Evolutionary conservation across 2,888 invertebrate genomes (phyloP).

Genomic region (Gymnoscelis rufifasciata): DNA sequence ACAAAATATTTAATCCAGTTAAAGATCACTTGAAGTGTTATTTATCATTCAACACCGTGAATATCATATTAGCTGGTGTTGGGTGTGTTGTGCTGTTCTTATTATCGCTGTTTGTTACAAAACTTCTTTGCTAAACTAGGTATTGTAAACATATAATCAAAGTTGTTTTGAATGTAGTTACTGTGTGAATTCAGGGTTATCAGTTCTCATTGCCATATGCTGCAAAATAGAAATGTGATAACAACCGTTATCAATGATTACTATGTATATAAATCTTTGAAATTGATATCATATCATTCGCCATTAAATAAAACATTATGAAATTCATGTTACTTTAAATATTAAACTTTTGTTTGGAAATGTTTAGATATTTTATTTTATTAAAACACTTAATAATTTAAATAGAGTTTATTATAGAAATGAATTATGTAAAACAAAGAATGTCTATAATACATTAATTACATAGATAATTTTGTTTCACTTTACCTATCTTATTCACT

Average conservation of each 20-base stretch:
- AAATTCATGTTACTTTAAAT: slow-evolving; percentile 54
- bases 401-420: slow-evolving; percentile 66
- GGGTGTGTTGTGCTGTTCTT: slow-evolving; percentile 54
- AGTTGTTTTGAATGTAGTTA: slow-evolving; percentile 36
- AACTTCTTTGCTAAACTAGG: slow-evolving; percentile 47
- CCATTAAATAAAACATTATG: slow-evolving; percentile 67
- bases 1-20: slow-evolving; percentile 33
- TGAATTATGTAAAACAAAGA: slow-evolving; percentile 76
- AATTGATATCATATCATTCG: slow-evolving; percentile 80
- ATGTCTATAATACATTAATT: slow-evolving; percentile 78
- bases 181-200: slow-evolving; percentile 52
- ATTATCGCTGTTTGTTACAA: slow-evolving; percentile 52
- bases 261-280: slow-evolving; percentile 48
- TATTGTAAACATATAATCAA: slow-evolving; percentile 40
- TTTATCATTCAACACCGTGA: slow-evolving; percentile 35
- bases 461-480: slow-evolving; percentile 66
- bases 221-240: slow-evolving; percentile 43
- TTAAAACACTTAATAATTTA: slow-evolving; percentile 54
- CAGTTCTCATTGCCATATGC: slow-evolving; percentile 47
- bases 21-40: slow-evolving; percentile 41
- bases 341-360: slow-evolving; percentile 55
- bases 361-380: slow-evolving; percentile 53
- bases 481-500: neutral
- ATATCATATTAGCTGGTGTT: slow-evolving; percentile 43
- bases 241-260: slow-evolving; percentile 44